Conservation (phyloP, 2,888 invertebrate genomes). For the Resseliella maxima region DNA sequence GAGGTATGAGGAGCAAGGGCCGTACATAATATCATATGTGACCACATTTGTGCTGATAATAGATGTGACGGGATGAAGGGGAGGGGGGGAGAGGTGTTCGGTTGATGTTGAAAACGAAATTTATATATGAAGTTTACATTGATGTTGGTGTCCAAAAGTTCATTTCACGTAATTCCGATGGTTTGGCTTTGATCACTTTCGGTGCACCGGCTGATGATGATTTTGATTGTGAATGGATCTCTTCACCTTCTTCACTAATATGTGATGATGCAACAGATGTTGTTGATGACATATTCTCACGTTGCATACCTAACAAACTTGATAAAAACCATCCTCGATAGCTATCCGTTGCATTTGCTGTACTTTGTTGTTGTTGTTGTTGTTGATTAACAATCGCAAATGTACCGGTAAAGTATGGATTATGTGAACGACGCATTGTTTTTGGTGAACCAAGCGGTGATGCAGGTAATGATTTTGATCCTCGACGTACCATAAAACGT, state of each 20-base stretch:
- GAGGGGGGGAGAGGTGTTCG: not conserved
- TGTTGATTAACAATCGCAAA: slow-evolving; percentile 60
- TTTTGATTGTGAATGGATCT: slow-evolving; percentile 62
- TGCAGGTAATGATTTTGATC: slow-evolving; percentile 78
- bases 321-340: slow-evolving; percentile 74
- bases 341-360: not conserved
- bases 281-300: slow-evolving; percentile 71
- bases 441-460: slow-evolving; percentile 75
- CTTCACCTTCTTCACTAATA: slow-evolving; percentile 71
- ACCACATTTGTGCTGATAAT: not conserved
- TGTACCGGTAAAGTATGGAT: slow-evolving; percentile 71
- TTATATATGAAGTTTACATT: slow-evolving; percentile 70
- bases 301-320: slow-evolving; percentile 75
- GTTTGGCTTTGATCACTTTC: slow-evolving; percentile 70
- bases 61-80: slow-evolving; percentile 1
- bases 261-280: slow-evolving; percentile 66
- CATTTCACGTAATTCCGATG: slow-evolving; percentile 82
- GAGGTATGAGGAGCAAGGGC: no score
- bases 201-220: slow-evolving; percentile 67
- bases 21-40: no score
- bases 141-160: slow-evolving; percentile 89
- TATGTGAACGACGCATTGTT: slow-evolving; percentile 66
- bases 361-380: not conserved
- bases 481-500: slow-evolving; percentile 69
- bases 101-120: not conserved